These are phyloP conservation scores for Oophaga pumilio DNA, from an alignment of 2,113 vertebrate genomes.

Conservation along the genomic window DNA sequence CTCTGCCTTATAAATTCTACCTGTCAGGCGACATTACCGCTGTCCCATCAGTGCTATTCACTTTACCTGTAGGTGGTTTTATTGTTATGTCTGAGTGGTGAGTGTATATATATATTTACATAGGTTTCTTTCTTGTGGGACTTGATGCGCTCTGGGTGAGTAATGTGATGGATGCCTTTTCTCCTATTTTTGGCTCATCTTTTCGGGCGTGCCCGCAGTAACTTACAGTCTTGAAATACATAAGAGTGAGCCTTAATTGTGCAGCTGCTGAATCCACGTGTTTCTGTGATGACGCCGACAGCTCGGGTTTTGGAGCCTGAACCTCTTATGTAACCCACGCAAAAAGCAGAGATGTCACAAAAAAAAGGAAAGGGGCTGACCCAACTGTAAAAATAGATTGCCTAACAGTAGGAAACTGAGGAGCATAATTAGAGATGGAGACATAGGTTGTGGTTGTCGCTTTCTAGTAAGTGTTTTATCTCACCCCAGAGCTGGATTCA, in stretches of 20 bases:
- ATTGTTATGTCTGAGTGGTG: too few species aligned
- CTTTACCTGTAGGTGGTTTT: too few species aligned
- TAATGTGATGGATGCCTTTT: not conserved
- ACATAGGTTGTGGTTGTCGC: too few species aligned
- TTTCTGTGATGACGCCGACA: not conserved
- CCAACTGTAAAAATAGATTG: too few species aligned
- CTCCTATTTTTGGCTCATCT: not conserved
- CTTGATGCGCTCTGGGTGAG: not conserved
- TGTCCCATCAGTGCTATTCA: too few species aligned
- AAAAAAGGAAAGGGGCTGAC: too few species aligned
- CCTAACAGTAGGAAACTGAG: too few species aligned
- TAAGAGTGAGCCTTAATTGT: not conserved
- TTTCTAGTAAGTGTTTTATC: too few species aligned
- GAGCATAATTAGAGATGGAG: too few species aligned
- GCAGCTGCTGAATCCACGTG: not conserved
- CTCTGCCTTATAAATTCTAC: too few species aligned
- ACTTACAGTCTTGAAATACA: not conserved
- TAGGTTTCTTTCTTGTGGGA: not conserved
- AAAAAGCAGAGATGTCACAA: not conserved
- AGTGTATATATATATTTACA: not conserved
- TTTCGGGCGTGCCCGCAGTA: not conserved
- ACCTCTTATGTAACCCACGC: not conserved
- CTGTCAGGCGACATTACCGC: too few species aligned
- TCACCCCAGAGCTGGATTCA: too few species aligned
- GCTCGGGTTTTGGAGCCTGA: not conserved